A percentile compares a stretch with the other conserved stretches of the same genome.
phyloP scores from a whole-genome alignment of 2,888 invertebrate species.

The Digitonthophagus gazella region DNA sequence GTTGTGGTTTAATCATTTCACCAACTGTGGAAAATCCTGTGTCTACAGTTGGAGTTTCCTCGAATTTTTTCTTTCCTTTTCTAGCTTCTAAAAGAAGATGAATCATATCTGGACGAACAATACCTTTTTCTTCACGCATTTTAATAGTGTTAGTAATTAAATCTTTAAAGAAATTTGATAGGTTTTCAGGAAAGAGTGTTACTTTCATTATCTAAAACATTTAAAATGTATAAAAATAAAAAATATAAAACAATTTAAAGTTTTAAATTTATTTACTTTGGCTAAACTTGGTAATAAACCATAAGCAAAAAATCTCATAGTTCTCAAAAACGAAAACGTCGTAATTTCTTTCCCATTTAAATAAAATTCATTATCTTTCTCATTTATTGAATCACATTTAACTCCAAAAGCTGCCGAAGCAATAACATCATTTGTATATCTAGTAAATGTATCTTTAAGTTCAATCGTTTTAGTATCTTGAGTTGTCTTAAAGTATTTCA shows the following conservation, averaged over 20 bases:
- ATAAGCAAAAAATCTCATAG: constrained; percentile 19
- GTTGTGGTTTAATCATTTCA: constrained; percentile 33
- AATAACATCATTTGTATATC: constrained; percentile 57
- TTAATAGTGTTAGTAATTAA: constrained; percentile 39
- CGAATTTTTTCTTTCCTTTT: constrained; percentile 40
- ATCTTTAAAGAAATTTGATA: constrained; percentile 33
- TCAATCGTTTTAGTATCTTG: constrained; percentile 42
- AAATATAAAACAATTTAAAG: too few relatives aligned
- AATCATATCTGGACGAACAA: constrained; percentile 48
- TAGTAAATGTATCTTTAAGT: constrained; percentile 50
- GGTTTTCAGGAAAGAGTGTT: constrained; percentile 30
- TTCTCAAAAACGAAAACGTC: constrained; percentile 52
- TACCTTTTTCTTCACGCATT: constrained; percentile 37
- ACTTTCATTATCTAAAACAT: constrained; percentile 5
- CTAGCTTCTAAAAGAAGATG: constrained; percentile 44
- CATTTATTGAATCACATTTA: constrained; percentile 55
- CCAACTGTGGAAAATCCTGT: constrained; percentile 40
- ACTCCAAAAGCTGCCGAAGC: constrained; percentile 56
- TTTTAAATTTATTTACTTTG: too few relatives aligned
- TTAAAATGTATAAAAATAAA: background rate
- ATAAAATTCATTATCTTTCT: constrained; percentile 43
- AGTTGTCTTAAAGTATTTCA: constrained; percentile 35
- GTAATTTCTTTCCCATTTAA: constrained; percentile 17
- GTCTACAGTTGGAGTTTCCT: constrained; percentile 27
- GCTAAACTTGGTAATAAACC: constrained; percentile 13